Evolutionary conservation across 2,888 invertebrate genomes (phyloP).

Genomic region (Trimorus sp.): DNA sequence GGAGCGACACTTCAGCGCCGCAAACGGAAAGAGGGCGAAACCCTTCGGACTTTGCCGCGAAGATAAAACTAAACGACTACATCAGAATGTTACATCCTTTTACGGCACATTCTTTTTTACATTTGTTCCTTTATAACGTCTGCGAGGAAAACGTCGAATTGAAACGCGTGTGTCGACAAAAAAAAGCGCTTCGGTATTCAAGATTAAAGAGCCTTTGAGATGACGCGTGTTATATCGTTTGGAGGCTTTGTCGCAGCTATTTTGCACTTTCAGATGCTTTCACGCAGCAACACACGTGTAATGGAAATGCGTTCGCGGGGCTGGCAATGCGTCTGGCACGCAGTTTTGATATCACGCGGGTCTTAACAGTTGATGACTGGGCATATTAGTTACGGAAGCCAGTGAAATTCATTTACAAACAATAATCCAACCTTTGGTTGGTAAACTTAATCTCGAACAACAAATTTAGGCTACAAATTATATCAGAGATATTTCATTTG

Average conservation of each 20-base stretch:
- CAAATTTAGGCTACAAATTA: no score
- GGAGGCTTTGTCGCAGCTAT: conserved; percentile 36
- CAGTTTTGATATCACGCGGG: no score
- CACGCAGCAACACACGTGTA: conserved; percentile 18
- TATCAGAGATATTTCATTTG: no score
- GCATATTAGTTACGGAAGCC: no score
- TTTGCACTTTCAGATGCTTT: conserved; percentile 33
- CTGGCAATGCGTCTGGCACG: no score
- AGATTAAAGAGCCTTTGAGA: conserved; percentile 66
- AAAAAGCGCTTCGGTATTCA: conserved; percentile 58
- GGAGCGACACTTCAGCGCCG: conserved; percentile 70
- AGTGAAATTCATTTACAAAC: no score
- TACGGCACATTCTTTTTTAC: conserved; percentile 68
- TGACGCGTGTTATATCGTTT: conserved; percentile 63
- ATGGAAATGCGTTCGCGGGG: no score
- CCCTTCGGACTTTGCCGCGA: conserved; percentile 61
- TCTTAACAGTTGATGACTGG: no score
- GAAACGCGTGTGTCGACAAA: conserved; percentile 53
- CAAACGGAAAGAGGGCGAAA: conserved; percentile 67
- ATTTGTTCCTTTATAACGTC: conserved; percentile 59
- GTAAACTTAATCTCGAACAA: no score
- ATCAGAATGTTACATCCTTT: conserved; percentile 71
- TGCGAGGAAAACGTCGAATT: conserved; percentile 56
- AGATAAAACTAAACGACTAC: conserved; percentile 74
- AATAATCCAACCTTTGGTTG: no score